Percentiles rank a stretch among this genome's conserved stretches.
Conservation (phyloP, 2,113 vertebrate species). For the Hucho hucho region DNA sequence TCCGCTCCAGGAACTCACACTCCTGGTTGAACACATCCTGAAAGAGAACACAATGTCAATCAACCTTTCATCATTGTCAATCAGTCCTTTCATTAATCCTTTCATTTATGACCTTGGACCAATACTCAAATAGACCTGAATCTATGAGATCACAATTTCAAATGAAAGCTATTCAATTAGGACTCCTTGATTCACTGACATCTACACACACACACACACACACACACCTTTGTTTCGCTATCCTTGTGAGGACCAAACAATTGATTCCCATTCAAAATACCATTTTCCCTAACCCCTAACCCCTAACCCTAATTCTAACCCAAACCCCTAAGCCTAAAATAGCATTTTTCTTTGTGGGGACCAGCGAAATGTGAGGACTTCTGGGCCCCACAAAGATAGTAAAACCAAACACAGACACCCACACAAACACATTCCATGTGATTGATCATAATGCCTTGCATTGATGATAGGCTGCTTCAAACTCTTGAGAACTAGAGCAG, state of each 20-base stretch:
- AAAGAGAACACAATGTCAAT: constrained; percentile 9
- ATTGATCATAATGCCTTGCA: background rate
- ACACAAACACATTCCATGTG: background rate
- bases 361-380: no score
- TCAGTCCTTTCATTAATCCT: background rate
- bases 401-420: no score
- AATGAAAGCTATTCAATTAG: background rate
- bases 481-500: background rate
- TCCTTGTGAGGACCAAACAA: no score
- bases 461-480: background rate
- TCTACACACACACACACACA: background rate
- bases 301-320: no score
- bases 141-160: background rate
- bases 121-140: background rate
- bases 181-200: background rate
- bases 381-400: no score
- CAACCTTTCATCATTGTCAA: constrained; percentile 9
- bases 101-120: background rate
- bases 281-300: no score
- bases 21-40: constrained; percentile 89
- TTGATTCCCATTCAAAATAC: no score
- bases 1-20: constrained; percentile 95
- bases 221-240: background rate
- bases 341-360: no score
- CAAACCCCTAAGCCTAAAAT: no score